Base-by-base conservation (phyloP, 1,140 invertebrate genomes). In the Bombus difficillimus region DNA sequence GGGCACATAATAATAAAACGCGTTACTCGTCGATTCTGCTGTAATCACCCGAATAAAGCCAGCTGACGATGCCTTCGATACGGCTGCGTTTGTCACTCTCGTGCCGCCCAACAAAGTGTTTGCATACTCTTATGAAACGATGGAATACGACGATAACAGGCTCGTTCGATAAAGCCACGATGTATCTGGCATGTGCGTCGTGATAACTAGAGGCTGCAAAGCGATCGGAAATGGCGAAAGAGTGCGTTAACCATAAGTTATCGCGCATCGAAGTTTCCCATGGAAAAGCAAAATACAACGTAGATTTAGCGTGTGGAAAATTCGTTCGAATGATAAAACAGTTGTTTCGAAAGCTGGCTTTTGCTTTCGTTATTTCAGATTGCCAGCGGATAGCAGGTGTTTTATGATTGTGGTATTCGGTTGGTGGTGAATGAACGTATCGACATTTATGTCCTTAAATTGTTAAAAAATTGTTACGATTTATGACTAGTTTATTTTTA, bases 1-100 rank as follows among this genome's bases (percentile, higher is more conserved):
- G 83, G 85, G 78, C 88, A 69, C 83, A 64, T 89, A 89, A 89
- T 89, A 89, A 89, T 88, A 89, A 89, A 89, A 79, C 83, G 75
- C 78, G 83, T 86, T 86, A 72, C 75, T 73, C 66, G 81, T 83
- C 88, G 88, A 89, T 89, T 85, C 84, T 22, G 43, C 84, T 75
- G 79, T 86, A 86, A 86, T 87, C 76, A 25, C 71, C 78, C 62
- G 81, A 86, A 59, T 84, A 87, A 89, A 86, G 47, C 88, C 84
- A 83, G 34, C 84, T 68, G 88, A 88, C 79, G 86, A 77, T 73
- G 81, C 84, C 62, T 85, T 86, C 79, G 86, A 77, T 73, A 77
- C 12, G 53, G 39, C 47, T 22, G 75, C 88, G 80, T 86, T 89
- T 89, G 88, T 89, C 88, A 89, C 81, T 80, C 57, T 59, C 75